Conservation (phyloP, 2,797 vertebrate species). For the Manis javanica region DNA sequence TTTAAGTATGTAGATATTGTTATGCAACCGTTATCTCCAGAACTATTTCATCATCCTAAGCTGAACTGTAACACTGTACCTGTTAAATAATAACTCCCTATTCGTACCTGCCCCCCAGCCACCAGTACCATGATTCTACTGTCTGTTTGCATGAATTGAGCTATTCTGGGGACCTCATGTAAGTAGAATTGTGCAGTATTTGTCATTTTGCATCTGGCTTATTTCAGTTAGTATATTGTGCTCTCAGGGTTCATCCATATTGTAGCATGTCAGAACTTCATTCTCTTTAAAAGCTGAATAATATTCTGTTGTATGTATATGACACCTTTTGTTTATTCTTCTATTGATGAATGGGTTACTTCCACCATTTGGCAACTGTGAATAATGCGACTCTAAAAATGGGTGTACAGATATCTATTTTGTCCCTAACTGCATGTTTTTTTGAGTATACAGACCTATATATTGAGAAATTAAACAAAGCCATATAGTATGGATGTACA, state of each 20-base stretch:
- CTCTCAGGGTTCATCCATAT: slow-evolving; percentile 21
- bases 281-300: slow-evolving; percentile 18
- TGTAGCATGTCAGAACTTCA: slow-evolving; percentile 5
- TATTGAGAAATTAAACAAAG: slow-evolving; percentile 22
- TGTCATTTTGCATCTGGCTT: background rate
- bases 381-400: background rate
- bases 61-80: slow-evolving; percentile 4
- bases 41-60: background rate
- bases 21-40: background rate
- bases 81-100: background rate
- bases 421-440: background rate
- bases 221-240: slow-evolving; percentile 26
- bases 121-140: background rate
- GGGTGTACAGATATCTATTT: background rate
- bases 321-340: slow-evolving; percentile 23
- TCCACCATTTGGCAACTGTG: background rate
- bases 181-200: background rate
- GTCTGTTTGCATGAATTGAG: background rate
- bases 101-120: background rate
- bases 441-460: background rate
- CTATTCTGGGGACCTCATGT: background rate
- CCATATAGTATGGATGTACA: background rate
- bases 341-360: background rate
- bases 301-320: background rate
- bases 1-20: background rate